Base-by-base conservation (phyloP, 1,140 invertebrate genomes). In the Druon quercuslanigerum region DNA sequence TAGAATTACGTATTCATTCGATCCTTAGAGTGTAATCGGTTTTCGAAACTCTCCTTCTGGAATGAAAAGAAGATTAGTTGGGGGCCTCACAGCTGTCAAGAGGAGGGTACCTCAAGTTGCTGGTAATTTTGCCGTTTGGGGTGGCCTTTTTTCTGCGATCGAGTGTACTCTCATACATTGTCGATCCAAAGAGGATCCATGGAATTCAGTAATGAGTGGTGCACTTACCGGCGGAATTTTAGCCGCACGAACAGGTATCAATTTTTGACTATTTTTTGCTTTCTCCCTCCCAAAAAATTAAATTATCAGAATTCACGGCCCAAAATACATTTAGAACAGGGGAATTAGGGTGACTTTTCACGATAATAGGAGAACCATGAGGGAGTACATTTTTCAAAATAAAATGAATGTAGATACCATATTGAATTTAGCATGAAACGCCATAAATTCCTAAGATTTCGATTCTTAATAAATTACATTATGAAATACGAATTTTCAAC, bases 71-170 rank as follows among this genome's bases (percentile, higher is more conserved):
- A 54, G 80, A 9, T 50, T 83, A 6, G n/a, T 50, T 20, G 74
- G 80, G 11, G 74, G 82, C 12, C 3, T 82, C 14, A 78, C 12
- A 7, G 54, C 74, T 2, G 51, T 82, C 8, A 82, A 80, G 50
- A 82, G 57, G 2, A 76, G 75, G 3, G 74, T 57, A 3, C 82
- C 82, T 12, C 82, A 72, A 72, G n/a, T 83, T 4, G 81, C 80
- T 12, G 82, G 80, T 20, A 82, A 81, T 70, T 83, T 83, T 66
- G 78, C 82, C 11, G n/a, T 83, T n/a, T 83, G 82, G 82, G 82
- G 82, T 17, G 80, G 80, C 0, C 60, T 83, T 1, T 83, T 82
- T 74, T 83, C 82, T 2, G 80, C 82, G 2, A 82, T 82, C 51
- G 82, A 83, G 54, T 83, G 82, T 33, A 71, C 75, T n/a, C 20